These are phyloP conservation scores for Ambastaia sidthimunki DNA, from an alignment of 2,797 vertebrate genomes.

Conservation along the genomic window DNA sequence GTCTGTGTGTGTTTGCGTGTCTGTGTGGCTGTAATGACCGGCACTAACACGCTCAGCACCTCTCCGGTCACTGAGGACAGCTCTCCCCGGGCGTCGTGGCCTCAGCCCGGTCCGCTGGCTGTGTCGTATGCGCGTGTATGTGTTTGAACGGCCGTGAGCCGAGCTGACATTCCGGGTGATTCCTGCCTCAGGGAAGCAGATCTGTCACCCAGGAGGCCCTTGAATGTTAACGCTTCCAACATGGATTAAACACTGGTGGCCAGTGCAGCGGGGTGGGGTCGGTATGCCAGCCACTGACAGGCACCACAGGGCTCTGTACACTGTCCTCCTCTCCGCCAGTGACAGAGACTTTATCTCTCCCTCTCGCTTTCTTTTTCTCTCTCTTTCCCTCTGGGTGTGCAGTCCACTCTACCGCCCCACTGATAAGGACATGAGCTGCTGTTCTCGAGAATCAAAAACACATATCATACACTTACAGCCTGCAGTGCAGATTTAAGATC, in stretches of 20 bases:
- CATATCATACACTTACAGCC: slow-evolving; percentile 23
- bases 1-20: slow-evolving; percentile 56
- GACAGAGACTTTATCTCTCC: slow-evolving; percentile 53
- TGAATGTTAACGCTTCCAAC: slow-evolving; percentile 94
- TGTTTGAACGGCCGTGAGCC: slow-evolving; percentile 59
- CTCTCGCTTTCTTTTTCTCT: slow-evolving; percentile 41
- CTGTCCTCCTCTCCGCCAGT: slow-evolving; percentile 11
- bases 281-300: slow-evolving; percentile 79
- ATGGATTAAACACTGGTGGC: slow-evolving; percentile 92
- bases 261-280: slow-evolving; percentile 81
- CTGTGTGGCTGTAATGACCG: slow-evolving; percentile 69
- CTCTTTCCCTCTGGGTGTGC: slow-evolving; percentile 43
- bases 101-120: slow-evolving; percentile 63
- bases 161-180: slow-evolving; percentile 71
- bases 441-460: slow-evolving; percentile 15
- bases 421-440: slow-evolving; percentile 66
- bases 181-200: slow-evolving; percentile 78
- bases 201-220: slow-evolving; percentile 92
- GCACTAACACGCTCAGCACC: slow-evolving; percentile 70
- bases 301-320: slow-evolving; percentile 64
- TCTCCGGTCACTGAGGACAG: slow-evolving; percentile 71
- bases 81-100: slow-evolving; percentile 73
- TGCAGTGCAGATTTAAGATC: not conserved
- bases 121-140: slow-evolving; percentile 28
- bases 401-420: slow-evolving; percentile 52